Conservation (phyloP, 30 jellyfish, hydroid and myxozoan genomes). For the Pseudorhiza aurosa region DNA sequence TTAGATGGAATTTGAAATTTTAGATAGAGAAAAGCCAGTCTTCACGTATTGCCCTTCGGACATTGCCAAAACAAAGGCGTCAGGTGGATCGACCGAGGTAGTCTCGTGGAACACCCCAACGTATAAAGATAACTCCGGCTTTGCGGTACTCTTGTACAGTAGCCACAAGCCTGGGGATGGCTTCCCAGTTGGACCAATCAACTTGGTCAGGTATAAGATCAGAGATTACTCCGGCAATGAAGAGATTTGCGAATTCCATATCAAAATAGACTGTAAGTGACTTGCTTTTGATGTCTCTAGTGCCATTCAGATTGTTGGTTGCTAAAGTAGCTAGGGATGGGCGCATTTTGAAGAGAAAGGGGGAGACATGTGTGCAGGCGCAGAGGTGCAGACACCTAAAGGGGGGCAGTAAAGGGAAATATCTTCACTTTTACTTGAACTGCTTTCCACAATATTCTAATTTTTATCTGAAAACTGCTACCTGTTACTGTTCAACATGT, state of each 20-base stretch:
- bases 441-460: too few species aligned
- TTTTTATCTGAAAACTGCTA: too few species aligned
- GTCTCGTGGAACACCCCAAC: slow-evolving; percentile 87
- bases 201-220: slow-evolving; percentile 57
- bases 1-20: too few species aligned
- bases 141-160: slow-evolving; percentile 35
- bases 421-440: too few species aligned
- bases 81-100: slow-evolving; percentile 45
- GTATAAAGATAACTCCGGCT: slow-evolving; percentile 92
- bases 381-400: too few species aligned
- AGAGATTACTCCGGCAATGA: slow-evolving; percentile 68
- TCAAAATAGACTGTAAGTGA: slow-evolving; percentile 84
- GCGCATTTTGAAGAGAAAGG: too few species aligned
- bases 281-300: too few species aligned
- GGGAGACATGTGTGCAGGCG: too few species aligned
- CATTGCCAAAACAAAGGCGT: slow-evolving; percentile 45
- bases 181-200: slow-evolving; percentile 71
- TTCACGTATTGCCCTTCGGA: slow-evolving; percentile 92
- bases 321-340: too few species aligned
- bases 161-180: slow-evolving; percentile 64
- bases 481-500: too few species aligned
- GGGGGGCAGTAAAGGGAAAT: too few species aligned
- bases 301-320: too few species aligned
- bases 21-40: slow-evolving; percentile 87
- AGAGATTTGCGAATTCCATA: slow-evolving; percentile 74